These are phyloP conservation scores for Diloba caeruleocephala DNA, from an alignment of 2,888 invertebrate species.

Conservation along the genomic window DNA sequence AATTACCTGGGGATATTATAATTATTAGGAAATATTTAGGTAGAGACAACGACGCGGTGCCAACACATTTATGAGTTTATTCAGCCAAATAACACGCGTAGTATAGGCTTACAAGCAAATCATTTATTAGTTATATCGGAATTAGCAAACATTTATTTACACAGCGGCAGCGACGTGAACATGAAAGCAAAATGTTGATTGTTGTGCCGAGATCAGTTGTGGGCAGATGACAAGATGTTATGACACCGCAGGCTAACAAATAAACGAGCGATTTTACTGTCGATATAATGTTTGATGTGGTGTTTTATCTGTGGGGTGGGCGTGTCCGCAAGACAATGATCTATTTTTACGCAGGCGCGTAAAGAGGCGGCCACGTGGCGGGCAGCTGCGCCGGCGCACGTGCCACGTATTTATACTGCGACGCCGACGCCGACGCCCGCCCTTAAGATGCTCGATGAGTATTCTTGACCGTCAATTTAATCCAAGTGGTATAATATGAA, in stretches of 20 bases:
- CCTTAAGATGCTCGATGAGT: slow-evolving; percentile 51
- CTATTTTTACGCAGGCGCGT: slow-evolving; percentile 83
- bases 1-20: not conserved
- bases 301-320: slow-evolving; percentile 85
- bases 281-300: slow-evolving; percentile 84
- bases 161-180: slow-evolving; percentile 55
- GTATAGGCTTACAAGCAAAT: slow-evolving; percentile 54
- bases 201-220: slow-evolving; percentile 41
- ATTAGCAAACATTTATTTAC: slow-evolving; percentile 57
- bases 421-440: slow-evolving; percentile 65
- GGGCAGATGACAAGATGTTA: slow-evolving; percentile 55
- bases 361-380: slow-evolving; percentile 85
- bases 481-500: slow-evolving; percentile 21
- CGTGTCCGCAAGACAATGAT: slow-evolving; percentile 86
- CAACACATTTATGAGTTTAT: slow-evolving; percentile 36
- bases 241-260: slow-evolving; percentile 70
- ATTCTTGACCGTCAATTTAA: slow-evolving; percentile 52
- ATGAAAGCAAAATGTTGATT: slow-evolving; percentile 62
- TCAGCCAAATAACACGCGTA: slow-evolving; percentile 33
- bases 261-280: slow-evolving; percentile 78
- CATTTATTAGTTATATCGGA: slow-evolving; percentile 55
- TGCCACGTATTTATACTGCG: slow-evolving; percentile 84
- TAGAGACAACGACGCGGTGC: slow-evolving; percentile 15
- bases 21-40: slow-evolving; percentile 9
- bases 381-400: slow-evolving; percentile 87